Evolutionary conservation across 2,888 invertebrate genomes (phyloP).

Genomic region (Ennomos quercinarius): DNA sequence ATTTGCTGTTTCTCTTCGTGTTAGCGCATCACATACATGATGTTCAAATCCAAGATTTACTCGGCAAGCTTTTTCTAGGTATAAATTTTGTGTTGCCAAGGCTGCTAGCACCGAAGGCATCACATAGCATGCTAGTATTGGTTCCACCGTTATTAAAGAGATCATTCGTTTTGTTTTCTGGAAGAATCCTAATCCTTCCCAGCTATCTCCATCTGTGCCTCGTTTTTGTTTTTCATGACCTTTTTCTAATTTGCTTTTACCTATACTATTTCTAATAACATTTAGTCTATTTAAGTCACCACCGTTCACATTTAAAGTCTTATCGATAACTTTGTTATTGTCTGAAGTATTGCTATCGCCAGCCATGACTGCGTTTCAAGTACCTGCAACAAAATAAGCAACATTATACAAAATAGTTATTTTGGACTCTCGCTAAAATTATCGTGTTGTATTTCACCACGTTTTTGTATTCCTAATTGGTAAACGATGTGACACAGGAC

Average conservation of each 20-base stretch:
- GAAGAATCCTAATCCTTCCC: conserved; percentile 81
- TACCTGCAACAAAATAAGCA: conserved; percentile 62
- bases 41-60: conserved; percentile 91
- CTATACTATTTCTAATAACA: conserved; percentile 67
- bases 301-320: conserved; percentile 57
- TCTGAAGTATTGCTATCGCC: conserved; percentile 61
- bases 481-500: conserved; percentile 75
- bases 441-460: conserved; percentile 3
- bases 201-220: conserved; percentile 58
- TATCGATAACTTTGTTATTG: conserved; percentile 58
- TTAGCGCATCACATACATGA: conserved; percentile 91
- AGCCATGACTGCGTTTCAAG: conserved; percentile 57
- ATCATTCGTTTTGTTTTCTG: conserved; percentile 85
- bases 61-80: conserved; percentile 94
- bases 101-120: conserved; percentile 88
- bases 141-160: conserved; percentile 90
- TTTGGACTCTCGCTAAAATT: background rate
- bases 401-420: conserved; percentile 20
- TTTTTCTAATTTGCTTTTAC: conserved; percentile 59
- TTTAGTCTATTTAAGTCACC: conserved; percentile 71
- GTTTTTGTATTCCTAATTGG: conserved; percentile 49
- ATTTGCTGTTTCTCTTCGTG: conserved; percentile 89
- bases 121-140: conserved; percentile 90
- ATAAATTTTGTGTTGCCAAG: conserved; percentile 93
- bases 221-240: conserved; percentile 49